Percentiles rank a stretch among this genome's conserved stretches.
Conservation (phyloP, 2,888 invertebrate species). For the Eustalomyia histrio region DNA sequence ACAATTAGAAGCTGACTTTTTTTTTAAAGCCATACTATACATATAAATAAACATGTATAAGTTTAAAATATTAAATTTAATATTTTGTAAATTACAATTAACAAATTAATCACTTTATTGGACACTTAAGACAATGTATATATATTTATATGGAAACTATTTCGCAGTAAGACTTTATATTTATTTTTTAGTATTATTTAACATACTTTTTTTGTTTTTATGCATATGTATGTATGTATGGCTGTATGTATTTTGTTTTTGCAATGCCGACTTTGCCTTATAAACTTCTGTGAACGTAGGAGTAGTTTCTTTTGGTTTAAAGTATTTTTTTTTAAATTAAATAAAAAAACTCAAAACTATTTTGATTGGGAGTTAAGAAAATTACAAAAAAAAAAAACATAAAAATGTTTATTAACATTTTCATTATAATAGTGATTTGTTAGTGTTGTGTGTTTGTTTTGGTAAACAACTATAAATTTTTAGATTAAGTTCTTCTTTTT, state of each 20-base stretch:
- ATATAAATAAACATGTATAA: no score
- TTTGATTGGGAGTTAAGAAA: constrained; percentile 73
- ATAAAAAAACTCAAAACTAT: constrained; percentile 67
- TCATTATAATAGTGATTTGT: constrained; percentile 76
- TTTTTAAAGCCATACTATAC: no score
- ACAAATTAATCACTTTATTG: no score
- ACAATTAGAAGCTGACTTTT: no score
- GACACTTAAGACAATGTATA: no score
- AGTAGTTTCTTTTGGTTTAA: constrained; percentile 48
- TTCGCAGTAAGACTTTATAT: background rate
- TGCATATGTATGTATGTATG: constrained; percentile 25
- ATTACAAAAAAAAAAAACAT: constrained; percentile 37
- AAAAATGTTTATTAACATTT: constrained; percentile 74
- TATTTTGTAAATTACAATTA: no score
- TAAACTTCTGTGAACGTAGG: constrained; percentile 36
- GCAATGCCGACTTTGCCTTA: constrained; percentile 41
- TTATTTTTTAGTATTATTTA: constrained; percentile 9
- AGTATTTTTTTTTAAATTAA: constrained; percentile 34
- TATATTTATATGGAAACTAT: no score
- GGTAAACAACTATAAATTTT: constrained; percentile 69
- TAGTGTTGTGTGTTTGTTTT: constrained; percentile 59
- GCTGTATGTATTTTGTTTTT: constrained; percentile 13
- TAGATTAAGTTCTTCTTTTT: constrained; percentile 70
- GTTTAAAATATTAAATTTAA: no score
- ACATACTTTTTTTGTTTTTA: constrained; percentile 38